Evolutionary conservation across 2,888 invertebrate genomes (phyloP), one percentile per base, ranked within the genome.

Genomic region (Hoplodrina blanda): DNA sequence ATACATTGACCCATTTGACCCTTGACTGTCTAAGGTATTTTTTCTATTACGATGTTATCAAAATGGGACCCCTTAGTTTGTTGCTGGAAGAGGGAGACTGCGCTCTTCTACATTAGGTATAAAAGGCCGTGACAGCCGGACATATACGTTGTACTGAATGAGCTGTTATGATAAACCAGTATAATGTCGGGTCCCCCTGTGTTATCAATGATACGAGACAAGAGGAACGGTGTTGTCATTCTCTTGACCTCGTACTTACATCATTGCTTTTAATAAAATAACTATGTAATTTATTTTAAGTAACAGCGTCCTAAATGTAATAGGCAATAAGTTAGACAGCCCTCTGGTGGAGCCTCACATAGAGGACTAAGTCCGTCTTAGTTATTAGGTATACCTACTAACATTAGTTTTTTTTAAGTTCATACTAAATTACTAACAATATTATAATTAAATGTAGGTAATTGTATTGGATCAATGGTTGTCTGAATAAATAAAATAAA

Each of bases 151-250:
- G 30, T 54, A 37, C 44, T 50, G n/a, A 8, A 41, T 49, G n/a
- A 15, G 30, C 20, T 44, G 41, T 4, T 61, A n/a, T 20, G 49
- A 56, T n/a, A 13, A 57, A 59, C 33, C 20, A 49, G 10, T 44
- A 33, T 25, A 46, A 46, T 11, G 7, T 50, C 13, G 5, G 8
- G 25, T n/a, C 30, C 33, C 30, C 33, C n/a, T 17, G 15, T 20
- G 15, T 4, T 46, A 56, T 56, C 64, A 64, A 71, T 52, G 33
- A 55, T 63, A 17, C 55, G 46, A 25, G 44, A 17, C 46, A 46
- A 15, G 15, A 46, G 46, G 17, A 15, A 46, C 4, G 4, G 15
- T 41, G 41, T 41, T 41, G 41, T 15, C 44, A 44, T 44, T 55
- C 15, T 19, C 1, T 49, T 69, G 54, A 70, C 30, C n/a, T 49